phyloP scores from a whole-genome alignment of 2,888 invertebrate genomes.

The Drosophila tripunctata region DNA sequence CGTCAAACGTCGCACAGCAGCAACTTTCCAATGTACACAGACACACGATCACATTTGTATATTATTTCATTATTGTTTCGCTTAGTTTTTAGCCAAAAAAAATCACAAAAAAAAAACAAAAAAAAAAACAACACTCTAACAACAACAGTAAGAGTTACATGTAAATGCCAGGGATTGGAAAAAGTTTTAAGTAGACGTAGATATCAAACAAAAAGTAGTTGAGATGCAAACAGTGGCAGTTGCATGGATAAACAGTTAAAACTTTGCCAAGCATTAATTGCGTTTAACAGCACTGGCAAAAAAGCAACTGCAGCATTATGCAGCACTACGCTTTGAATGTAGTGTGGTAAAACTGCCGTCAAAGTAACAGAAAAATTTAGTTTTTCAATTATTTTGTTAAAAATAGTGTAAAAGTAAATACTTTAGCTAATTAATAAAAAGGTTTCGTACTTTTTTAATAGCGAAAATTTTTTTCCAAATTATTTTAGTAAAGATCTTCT shows the following conservation, averaged over 20 bases:
- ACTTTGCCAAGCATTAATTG: background rate
- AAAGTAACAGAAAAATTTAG: no score
- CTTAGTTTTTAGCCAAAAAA: conserved; percentile 42
- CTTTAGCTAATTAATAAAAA: no score
- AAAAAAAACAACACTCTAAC: conserved; percentile 45
- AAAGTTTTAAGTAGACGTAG: conserved; percentile 19
- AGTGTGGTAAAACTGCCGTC: no score
- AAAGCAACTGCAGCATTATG: background rate
- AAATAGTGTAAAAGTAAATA: no score
- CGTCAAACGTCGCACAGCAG: conserved; percentile 42
- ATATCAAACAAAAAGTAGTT: background rate
- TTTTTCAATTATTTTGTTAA: no score
- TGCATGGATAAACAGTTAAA: background rate
- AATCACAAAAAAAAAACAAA: background rate
- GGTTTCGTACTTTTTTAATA: no score
- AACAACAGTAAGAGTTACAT: conserved; percentile 53
- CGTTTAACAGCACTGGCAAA: background rate
- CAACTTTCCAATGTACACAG: conserved; percentile 70
- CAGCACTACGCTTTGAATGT: no score
- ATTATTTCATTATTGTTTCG: conserved; percentile 73
- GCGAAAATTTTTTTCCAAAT: no score
- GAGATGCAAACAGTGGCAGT: background rate
- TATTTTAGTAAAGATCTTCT: no score
- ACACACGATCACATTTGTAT: conserved; percentile 49
- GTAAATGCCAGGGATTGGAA: conserved; percentile 30